Evolutionary conservation across 2,797 vertebrate species (phyloP).

Genomic region (Smutsia temminckii): DNA sequence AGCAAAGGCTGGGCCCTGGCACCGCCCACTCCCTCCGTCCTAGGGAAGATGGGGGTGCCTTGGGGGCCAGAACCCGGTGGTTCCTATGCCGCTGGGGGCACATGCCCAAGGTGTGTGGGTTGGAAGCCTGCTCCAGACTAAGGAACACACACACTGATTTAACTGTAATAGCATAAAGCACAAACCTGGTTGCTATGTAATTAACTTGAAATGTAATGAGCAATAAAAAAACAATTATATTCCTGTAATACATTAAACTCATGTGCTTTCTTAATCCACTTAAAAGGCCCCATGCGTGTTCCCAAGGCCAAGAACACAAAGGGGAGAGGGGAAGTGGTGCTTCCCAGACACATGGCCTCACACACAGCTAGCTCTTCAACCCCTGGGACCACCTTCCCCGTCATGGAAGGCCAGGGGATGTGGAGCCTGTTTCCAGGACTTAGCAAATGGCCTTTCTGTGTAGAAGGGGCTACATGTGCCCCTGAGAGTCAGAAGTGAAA

Average conservation of each 20-base stretch:
- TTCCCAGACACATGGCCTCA: slow-evolving; percentile 51
- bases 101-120: fast-evolving
- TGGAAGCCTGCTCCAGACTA: neutral
- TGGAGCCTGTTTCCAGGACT: slow-evolving; percentile 56
- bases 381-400: slow-evolving; percentile 49
- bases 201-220: slow-evolving; percentile 84
- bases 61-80: fast-evolving
- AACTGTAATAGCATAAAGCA: slow-evolving; percentile 61
- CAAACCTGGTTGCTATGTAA: slow-evolving; percentile 80
- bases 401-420: slow-evolving; percentile 50
- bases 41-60: fast-evolving
- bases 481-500: neutral
- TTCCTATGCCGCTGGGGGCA: fast-evolving
- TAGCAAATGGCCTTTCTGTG: slow-evolving; percentile 50
- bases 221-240: slow-evolving; percentile 83
- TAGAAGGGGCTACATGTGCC: fast-evolving
- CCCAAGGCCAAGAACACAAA: slow-evolving; percentile 58
- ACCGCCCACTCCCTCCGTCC: neutral
- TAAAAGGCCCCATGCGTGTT: slow-evolving; percentile 63
- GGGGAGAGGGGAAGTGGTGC: slow-evolving; percentile 17
- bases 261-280: slow-evolving; percentile 73
- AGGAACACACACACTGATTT: neutral
- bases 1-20: neutral
- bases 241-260: slow-evolving; percentile 77
- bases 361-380: slow-evolving; percentile 25